phyloP scores from a whole-genome alignment of 2,888 invertebrate genomes.

The Habroteleia sp. region DNA sequence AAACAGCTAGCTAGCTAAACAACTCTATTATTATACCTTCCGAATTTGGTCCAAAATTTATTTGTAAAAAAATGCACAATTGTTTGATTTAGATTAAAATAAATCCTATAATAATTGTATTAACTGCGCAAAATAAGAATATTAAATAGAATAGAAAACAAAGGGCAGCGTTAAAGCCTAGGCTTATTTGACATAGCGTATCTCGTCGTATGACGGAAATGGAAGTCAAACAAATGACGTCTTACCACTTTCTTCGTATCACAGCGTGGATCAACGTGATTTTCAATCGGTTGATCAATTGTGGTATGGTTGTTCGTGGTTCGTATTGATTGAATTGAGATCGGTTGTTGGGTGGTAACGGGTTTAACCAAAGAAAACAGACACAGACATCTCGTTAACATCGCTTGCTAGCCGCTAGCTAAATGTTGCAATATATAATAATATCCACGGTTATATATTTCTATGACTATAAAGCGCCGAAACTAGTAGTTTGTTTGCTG shows the following conservation, averaged over 20 bases:
- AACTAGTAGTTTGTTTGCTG: conserved; percentile 57
- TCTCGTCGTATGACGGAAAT: conserved; percentile 50
- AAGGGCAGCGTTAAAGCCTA: conserved; percentile 44
- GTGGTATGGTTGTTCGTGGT: conserved; percentile 71
- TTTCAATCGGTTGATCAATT: conserved; percentile 71
- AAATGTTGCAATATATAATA: conserved; percentile 62
- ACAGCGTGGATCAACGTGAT: conserved; percentile 74
- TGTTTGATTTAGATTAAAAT: no score
- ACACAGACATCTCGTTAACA: conserved; percentile 75
- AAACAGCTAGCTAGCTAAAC: no score
- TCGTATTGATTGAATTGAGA: conserved; percentile 73
- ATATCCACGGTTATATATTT: conserved; percentile 58
- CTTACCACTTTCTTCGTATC: conserved; percentile 76
- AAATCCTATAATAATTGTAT: no score
- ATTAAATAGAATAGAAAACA: conserved; percentile 41
- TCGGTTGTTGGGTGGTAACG: conserved; percentile 72
- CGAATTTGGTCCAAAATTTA: no score
- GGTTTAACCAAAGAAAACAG: conserved; percentile 76
- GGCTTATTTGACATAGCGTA: conserved; percentile 44
- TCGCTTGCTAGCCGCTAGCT: conserved; percentile 69
- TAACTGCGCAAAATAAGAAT: conserved; percentile 30
- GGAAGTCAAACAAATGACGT: conserved; percentile 68
- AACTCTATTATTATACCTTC: no score
- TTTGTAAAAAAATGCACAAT: no score
- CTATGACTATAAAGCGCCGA: conserved; percentile 53